Conservation (phyloP, 2,888 invertebrate genomes). For the Himalopsyche tibetana region DNA sequence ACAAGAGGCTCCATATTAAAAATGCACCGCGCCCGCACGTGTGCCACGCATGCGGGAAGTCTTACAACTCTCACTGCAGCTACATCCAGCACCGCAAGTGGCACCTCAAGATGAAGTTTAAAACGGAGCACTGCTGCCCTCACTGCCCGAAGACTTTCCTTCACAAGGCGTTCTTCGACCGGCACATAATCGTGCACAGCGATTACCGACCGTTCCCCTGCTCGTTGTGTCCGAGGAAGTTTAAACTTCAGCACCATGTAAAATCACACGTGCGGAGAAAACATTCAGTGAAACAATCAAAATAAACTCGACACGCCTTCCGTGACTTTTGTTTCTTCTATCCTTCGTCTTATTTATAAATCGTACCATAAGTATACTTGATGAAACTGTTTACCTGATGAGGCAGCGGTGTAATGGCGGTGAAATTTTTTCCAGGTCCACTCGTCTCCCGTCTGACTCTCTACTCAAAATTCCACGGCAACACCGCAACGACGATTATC, state of each 20-base stretch:
- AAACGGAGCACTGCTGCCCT: conserved; percentile 4
- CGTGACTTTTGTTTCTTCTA: background rate
- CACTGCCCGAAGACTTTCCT: conserved; percentile 58
- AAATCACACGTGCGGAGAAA: conserved; percentile 46
- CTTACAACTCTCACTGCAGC: conserved; percentile 78
- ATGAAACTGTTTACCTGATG: conserved; percentile 16
- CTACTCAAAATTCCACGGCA: background rate
- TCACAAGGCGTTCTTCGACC: conserved; percentile 49
- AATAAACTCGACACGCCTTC: conserved; percentile 23
- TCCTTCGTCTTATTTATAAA: background rate
- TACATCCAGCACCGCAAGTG: conserved; percentile 70
- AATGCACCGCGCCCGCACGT: conserved; percentile 71
- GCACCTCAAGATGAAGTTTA: conserved; percentile 51
- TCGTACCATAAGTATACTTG: background rate
- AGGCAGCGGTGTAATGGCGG: conserved; percentile 60
- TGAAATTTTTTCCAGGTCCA: conserved; percentile 64
- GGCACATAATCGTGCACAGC: conserved; percentile 40
- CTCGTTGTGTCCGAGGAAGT: conserved; percentile 45
- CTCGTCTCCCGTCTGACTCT: background rate
- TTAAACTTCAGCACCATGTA: conserved; percentile 21
- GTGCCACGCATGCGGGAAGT: conserved; percentile 77
- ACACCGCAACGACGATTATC: background rate
- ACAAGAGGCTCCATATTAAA: conserved; percentile 22
- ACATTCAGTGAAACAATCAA: conserved; percentile 50
- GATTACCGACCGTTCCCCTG: conserved; percentile 53